Evolutionary conservation across 2,888 invertebrate genomes (phyloP).

Genomic region (Trissoscelio sp.): DNA sequence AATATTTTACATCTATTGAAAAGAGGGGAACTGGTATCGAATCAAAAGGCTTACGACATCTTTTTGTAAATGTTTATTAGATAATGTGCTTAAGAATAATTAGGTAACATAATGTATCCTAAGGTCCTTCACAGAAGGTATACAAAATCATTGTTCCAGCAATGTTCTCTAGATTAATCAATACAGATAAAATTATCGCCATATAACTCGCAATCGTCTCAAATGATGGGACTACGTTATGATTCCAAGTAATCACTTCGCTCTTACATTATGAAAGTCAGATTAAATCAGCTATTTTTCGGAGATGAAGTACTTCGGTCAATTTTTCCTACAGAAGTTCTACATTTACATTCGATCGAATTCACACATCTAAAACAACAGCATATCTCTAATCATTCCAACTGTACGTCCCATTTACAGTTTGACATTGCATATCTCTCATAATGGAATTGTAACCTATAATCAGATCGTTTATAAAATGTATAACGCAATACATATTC

Average conservation of each 20-base stretch:
- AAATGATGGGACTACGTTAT: conserved; percentile 47
- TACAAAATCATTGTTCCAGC: conserved; percentile 82
- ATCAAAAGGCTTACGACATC: conserved; percentile 50
- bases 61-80: conserved; percentile 82
- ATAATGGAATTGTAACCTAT: conserved; percentile 40
- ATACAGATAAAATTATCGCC: conserved; percentile 80
- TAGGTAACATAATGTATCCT: conserved; percentile 81
- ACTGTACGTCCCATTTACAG: conserved; percentile 45
- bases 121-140: conserved; percentile 82
- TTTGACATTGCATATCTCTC: conserved; percentile 29
- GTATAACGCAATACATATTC: conserved; percentile 62
- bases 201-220: conserved; percentile 67
- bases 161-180: conserved; percentile 79
- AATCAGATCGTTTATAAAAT: conserved; percentile 54
- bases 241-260: conserved; percentile 61
- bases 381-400: conserved; percentile 38
- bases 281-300: conserved; percentile 67
- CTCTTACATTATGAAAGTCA: conserved; percentile 60
- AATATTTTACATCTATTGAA: too few species aligned
- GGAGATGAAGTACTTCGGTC: conserved; percentile 63
- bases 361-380: conserved; percentile 56
- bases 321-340: conserved; percentile 59
- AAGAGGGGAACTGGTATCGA: too few species aligned
- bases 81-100: conserved; percentile 81
- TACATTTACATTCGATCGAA: conserved; percentile 60